Base-by-base conservation (phyloP, 2,888 invertebrate genomes). In the Eulithis testata region DNA sequence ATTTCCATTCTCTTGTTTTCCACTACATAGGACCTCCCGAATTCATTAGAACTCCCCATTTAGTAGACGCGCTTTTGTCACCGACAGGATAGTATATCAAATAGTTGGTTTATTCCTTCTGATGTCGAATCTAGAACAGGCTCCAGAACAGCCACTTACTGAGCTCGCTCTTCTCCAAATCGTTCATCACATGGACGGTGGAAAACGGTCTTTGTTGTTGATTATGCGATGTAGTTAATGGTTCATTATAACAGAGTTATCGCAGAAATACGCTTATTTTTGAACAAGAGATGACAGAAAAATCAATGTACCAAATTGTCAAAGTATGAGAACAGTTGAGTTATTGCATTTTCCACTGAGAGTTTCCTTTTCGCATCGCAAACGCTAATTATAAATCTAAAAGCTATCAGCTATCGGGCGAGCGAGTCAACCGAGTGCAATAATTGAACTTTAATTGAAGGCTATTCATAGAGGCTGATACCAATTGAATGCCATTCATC, bases 401-500 rank as follows among this genome's bases (percentile, higher is more conserved):
- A 50, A 43, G 66, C 61, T 50, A 66, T 66, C 54, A 61, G 12
- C 49, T 49, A 49, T 43, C 31, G 51, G 36, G 1, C n/a, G 52
- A 52, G 52, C 58, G 61, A 66, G 57, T 66, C 66, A 58, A 58
- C 58, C 27, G 43, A 53, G 52, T 65, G 50, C 44, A 58, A 54
- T 63, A 63, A 63, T 59, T 64, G 64, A 64, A 50, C 64, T 64
- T 61, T 62, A 66, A 66, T 66, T 66, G 53, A 55, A 59, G 44
- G 62, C 60, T 54, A 61, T 65, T 61, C 53, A 61, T 58, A 65
- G 61, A 54, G 47, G 37, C 27, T 55, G 61, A 59, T 66, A 54
- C 49, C 65, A 62, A 62, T 66, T 66, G 58, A 54, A 54, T 50
- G 44, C 27, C 36, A n/a, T n/a, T n/a, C n/a, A n/a, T n/a, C n/a